These are phyloP conservation scores for Megalopta genalis DNA, from an alignment of 1,140 invertebrate genomes.

Conservation along the genomic window DNA sequence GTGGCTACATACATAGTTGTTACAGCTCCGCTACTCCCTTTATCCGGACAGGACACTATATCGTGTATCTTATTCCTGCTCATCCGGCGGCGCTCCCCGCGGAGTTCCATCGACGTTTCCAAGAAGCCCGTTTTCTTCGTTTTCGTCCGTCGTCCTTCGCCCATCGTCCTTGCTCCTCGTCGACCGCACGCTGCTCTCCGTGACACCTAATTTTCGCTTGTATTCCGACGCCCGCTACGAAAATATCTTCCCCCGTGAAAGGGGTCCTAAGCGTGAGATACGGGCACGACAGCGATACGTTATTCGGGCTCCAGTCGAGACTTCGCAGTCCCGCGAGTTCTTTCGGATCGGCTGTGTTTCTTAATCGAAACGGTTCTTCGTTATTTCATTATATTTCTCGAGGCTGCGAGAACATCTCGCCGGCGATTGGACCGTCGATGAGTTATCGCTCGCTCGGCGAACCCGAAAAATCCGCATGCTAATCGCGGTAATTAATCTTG, in stretches of 20 bases:
- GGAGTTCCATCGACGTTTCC: constrained; percentile 37
- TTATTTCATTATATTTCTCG: too few relatives aligned
- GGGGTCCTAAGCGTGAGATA: neutral
- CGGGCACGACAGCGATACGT: neutral
- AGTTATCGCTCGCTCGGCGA: too few relatives aligned
- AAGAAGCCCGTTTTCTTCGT: neutral
- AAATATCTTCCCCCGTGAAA: neutral
- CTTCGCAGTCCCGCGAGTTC: too few relatives aligned
- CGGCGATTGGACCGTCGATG: too few relatives aligned
- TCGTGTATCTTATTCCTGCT: constrained; percentile 28
- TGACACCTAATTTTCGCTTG: constrained; percentile 43
- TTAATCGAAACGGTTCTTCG: too few relatives aligned
- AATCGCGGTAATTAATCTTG: too few relatives aligned
- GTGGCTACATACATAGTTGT: neutral
- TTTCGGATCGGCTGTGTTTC: too few relatives aligned
- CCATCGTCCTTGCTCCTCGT: constrained; percentile 12
- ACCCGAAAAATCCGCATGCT: too few relatives aligned
- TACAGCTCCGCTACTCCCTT: constrained; percentile 7
- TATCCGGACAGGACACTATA: constrained; percentile 15
- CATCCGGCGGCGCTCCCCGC: constrained; percentile 17
- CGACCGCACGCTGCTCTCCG: constrained; percentile 25
- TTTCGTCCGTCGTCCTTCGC: neutral
- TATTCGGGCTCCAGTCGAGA: too few relatives aligned
- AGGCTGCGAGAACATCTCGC: too few relatives aligned
- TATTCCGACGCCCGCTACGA: neutral